Evolutionary conservation across 2,113 vertebrate genomes (phyloP), one percentile per base, ranked within the genome.

Genomic region (Sinosuthora webbiana): DNA sequence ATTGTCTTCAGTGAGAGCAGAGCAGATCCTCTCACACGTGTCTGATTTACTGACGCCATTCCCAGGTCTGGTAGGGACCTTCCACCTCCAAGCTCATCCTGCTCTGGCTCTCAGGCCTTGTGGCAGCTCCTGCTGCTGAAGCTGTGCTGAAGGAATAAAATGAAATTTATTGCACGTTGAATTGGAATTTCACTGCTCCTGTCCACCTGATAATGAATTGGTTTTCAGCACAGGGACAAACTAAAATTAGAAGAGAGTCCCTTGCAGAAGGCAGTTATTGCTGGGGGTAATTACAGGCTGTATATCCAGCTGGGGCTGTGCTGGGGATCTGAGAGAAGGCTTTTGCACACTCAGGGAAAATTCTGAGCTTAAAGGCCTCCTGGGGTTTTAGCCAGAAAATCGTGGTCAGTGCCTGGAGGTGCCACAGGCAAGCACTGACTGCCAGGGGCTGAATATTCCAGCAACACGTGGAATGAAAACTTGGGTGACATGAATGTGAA

Each of bases 131-230:
- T 52, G 56, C 24, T 83, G 33, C 35, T 93, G 0, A 71, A 77
- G 57, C 10, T 15, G 39, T 20, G 19, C 62, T 76, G 41, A 59
- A 83, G 74, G 52, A 71, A 68, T 44, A 45, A 91, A 94, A 79
- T 10, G 4, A 60, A 84, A 82, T 74, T 50, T 89, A 77, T 28
- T 80, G 59, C 55, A 10, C 64, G 8, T 80, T 89, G 94, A 92
- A 94, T 89, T 91, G 91, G 59, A 35, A 33, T 68, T 91, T 77
- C 76, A 74, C 55, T 92, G 76, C 52, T 77, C 45, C 70, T 81
- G 83, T 83, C 80, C 64, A 53, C 37, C 53, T 49, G 50, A 30
- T 80, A 83, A 92, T 37, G 52, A 64, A 65, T 55, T 74, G 33
- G 44, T 74, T 78, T 83, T 80, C 31, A 41, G 41, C 37, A 28